phyloP scores from a whole-genome alignment of 2,113 vertebrate genomes.

The Glaucomys volans region DNA sequence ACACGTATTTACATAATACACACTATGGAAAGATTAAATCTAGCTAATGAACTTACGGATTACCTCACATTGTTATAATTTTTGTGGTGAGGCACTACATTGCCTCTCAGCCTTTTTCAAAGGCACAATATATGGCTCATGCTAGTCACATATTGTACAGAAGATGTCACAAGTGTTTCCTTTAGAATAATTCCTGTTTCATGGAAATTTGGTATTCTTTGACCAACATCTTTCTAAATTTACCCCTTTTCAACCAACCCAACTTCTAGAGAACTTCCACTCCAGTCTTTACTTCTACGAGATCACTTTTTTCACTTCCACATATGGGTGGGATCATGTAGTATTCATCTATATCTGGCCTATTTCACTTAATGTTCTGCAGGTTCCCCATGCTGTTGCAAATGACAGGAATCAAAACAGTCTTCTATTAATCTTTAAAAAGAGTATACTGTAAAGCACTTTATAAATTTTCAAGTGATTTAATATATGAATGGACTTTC shows the following conservation, averaged over 20 bases:
- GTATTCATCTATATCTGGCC: background rate
- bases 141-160: background rate
- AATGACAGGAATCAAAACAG: background rate
- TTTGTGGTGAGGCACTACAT: background rate
- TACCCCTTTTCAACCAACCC: background rate
- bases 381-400: background rate
- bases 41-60: background rate
- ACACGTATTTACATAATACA: too few relatives aligned
- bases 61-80: background rate
- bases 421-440: background rate
- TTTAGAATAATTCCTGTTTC: background rate
- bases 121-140: background rate
- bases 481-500: slow-evolving; percentile 15
- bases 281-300: background rate
- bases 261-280: background rate
- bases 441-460: background rate
- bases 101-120: background rate
- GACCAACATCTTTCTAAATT: background rate
- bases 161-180: too few relatives aligned
- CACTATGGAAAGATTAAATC: background rate
- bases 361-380: background rate
- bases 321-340: background rate
- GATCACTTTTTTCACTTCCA: background rate
- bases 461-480: slow-evolving; percentile 7
- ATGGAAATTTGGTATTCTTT: background rate